Conservation (phyloP, 2,888 invertebrate genomes). For the Elysia crispata region DNA sequence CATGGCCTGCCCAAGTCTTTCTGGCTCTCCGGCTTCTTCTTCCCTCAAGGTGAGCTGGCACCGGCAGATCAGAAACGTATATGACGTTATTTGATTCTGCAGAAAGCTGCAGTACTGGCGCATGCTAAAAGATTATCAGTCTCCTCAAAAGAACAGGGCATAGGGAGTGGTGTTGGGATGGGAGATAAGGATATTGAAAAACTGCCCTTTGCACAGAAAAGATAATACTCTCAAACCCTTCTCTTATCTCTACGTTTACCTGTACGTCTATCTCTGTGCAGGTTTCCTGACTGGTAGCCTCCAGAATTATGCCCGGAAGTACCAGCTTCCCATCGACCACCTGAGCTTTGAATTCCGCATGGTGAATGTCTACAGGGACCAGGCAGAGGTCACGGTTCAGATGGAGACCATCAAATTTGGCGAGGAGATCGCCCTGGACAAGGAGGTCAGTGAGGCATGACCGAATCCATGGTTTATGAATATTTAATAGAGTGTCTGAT, state of each 20-base stretch:
- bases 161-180: no score
- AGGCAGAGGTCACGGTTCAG: constrained; percentile 72
- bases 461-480: no score
- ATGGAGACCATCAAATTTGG: constrained; percentile 73
- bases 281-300: constrained; percentile 78
- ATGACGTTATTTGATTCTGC: no score
- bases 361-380: constrained; percentile 80
- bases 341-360: constrained; percentile 80
- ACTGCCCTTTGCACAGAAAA: no score
- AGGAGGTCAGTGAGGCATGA: constrained; percentile 67
- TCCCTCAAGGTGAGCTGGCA: constrained; percentile 75
- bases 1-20: constrained; percentile 75
- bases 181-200: no score
- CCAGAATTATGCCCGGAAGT: constrained; percentile 77
- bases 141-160: no score
- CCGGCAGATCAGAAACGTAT: no score
- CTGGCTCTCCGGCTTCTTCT: constrained; percentile 78
- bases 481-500: no score
- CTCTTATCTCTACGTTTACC: no score
- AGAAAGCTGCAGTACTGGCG: no score
- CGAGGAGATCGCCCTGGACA: constrained; percentile 75
- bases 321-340: constrained; percentile 78
- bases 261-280: constrained; percentile 47
- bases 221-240: no score
- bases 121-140: no score